Conservation (phyloP, 2,888 invertebrate genomes). For the Macaria liturata region DNA sequence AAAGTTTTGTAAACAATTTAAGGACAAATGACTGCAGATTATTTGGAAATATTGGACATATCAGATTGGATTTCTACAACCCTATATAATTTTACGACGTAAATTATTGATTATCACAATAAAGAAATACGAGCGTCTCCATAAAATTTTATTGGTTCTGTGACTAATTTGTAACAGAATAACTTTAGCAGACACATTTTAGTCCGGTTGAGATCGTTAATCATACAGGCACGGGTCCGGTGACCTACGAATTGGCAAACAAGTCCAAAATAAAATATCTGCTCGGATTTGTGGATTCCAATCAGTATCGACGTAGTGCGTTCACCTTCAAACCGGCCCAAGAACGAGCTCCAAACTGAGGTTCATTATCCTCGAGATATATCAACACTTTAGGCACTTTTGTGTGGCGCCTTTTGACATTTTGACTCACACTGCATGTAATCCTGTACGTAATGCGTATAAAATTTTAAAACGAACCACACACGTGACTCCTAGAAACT, state of each 20-base stretch:
- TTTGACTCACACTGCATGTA: constrained; percentile 14
- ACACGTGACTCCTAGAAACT: background rate
- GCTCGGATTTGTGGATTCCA: constrained; percentile 70
- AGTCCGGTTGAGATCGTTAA: constrained; percentile 59
- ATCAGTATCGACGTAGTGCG: constrained; percentile 62
- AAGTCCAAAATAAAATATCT: constrained; percentile 64
- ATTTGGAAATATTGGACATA: background rate
- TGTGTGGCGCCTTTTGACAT: constrained; percentile 41
- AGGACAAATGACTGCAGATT: background rate
- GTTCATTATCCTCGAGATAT: constrained; percentile 74
- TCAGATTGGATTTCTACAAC: background rate
- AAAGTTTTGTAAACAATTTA: constrained; percentile 22
- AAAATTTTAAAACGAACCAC: background rate
- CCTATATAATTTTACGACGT: constrained; percentile 17
- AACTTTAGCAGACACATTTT: constrained; percentile 32
- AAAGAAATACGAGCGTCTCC: constrained; percentile 4
- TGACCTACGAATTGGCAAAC: constrained; percentile 70
- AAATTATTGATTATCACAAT: constrained; percentile 14
- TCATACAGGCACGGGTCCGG: constrained; percentile 62
- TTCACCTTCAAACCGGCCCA: constrained; percentile 79
- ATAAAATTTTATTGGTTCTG: constrained; percentile 11
- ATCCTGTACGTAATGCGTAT: constrained; percentile 2
- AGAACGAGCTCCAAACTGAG: constrained; percentile 56
- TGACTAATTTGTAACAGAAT: constrained; percentile 25
- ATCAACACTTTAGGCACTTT: constrained; percentile 60